Base-by-base conservation (phyloP, 2,113 vertebrate genomes). In the Lampris megalopsis region DNA sequence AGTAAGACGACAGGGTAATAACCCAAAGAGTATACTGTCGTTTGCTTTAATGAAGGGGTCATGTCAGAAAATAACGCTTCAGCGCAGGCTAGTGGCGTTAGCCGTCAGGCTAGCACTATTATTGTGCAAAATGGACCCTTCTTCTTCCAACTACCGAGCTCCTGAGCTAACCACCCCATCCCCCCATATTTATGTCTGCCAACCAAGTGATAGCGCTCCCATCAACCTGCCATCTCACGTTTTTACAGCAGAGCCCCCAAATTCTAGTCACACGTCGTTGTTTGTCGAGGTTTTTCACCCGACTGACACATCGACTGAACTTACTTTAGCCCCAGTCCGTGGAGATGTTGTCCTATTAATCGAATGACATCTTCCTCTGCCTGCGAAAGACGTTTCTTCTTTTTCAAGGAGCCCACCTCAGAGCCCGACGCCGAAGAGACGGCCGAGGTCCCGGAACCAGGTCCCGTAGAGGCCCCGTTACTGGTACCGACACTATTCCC, bases 311-410 rank as follows among this genome's bases (percentile, higher is more conserved):
- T 47, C 58, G 52, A 59, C 73, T 81, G 78, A 89, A 97, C 98
- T 98, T 97, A 99, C 98, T 98, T 98, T 76, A 99, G 96, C 90
- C 98, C 98, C 74, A 99, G 92, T 83, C 97, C 97, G 82, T 98
- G 96, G 72, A 99, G 95, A 95, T 99, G 98, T 93, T 99, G 98
- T 85, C 98, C 98, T 91, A 99, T 98, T 79, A 99, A 95, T 90
- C 98, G 94, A 85, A 99, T 99, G 92, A 98, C 97, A 93, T 98
- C 98, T 94, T 99, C 98, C 71, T 99, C 97, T 13, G 96, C 95
- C 92, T 97, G 98, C 63, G 97, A 97, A 66, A 99, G 96, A 68
- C 97, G 93, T 90, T 98, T 99, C 91, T 97, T 98, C 93, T 98
- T 98, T 90, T 98, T 98, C 82, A 96, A 80, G 69, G 95, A 96